phyloP scores from a whole-genome alignment of 2,888 invertebrate genomes.

The Nomada fabriciana region DNA sequence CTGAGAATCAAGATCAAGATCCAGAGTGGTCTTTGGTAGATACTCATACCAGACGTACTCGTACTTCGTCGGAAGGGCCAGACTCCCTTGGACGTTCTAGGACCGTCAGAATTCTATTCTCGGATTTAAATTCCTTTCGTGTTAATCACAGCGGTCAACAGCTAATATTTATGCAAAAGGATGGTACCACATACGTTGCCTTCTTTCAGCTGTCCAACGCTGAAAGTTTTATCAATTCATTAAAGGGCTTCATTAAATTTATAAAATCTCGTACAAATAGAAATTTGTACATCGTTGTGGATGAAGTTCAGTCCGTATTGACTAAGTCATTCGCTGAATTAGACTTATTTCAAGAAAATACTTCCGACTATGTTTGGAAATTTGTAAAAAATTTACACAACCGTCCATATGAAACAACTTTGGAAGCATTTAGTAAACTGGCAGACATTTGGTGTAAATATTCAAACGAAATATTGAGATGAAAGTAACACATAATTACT shows the following conservation, averaged over 20 bases:
- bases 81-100: constrained; percentile 84
- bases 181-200: constrained; percentile 90
- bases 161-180: constrained; percentile 89
- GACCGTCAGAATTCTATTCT: constrained; percentile 86
- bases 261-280: constrained; percentile 90
- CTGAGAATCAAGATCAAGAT: constrained; percentile 90
- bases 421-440: constrained; percentile 94
- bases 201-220: constrained; percentile 95
- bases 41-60: constrained; percentile 88
- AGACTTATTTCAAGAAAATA: constrained; percentile 91
- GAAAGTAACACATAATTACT: neutral
- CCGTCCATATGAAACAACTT: constrained; percentile 92
- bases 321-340: constrained; percentile 95
- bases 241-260: constrained; percentile 88
- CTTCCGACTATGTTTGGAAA: constrained; percentile 89
- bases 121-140: constrained; percentile 88
- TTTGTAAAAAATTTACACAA: constrained; percentile 87
- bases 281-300: constrained; percentile 90
- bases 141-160: constrained; percentile 86
- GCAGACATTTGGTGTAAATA: constrained; percentile 90
- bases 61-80: constrained; percentile 85
- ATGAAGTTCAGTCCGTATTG: constrained; percentile 88
- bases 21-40: constrained; percentile 93
- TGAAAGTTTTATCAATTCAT: constrained; percentile 89
- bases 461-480: neutral